phyloP scores from a whole-genome alignment of 2,797 vertebrate species.

The Arrhamphus sclerolepis region DNA sequence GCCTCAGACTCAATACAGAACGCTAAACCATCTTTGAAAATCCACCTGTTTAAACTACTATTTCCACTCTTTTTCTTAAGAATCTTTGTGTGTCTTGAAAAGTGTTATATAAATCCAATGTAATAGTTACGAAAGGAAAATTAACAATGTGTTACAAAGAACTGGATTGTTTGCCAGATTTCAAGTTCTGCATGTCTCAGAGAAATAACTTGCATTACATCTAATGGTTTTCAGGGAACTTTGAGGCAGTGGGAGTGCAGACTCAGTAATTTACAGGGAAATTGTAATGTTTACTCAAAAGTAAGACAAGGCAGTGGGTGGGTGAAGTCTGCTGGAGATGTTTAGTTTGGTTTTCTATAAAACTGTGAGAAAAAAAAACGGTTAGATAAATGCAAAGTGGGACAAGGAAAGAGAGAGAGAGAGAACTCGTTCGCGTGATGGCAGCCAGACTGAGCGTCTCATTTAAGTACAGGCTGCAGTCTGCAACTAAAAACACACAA shows the following conservation, averaged over 20 bases:
- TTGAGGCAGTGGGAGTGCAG: slow-evolving; percentile 26
- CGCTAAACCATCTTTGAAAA: no score
- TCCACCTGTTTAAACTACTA: no score
- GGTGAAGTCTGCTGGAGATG: slow-evolving; percentile 9
- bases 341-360: slow-evolving; percentile 33
- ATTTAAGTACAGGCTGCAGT: slow-evolving; percentile 21
- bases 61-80: no score
- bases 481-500: slow-evolving; percentile 22
- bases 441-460: slow-evolving; percentile 16
- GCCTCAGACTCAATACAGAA: no score
- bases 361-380: slow-evolving; percentile 4
- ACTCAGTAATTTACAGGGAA: slow-evolving; percentile 4
- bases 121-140: no score
- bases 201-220: slow-evolving; percentile 15
- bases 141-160: slow-evolving; percentile 13
- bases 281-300: slow-evolving; percentile 31
- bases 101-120: no score
- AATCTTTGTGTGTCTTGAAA: no score
- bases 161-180: background rate
- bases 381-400: background rate
- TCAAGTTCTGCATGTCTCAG: slow-evolving; percentile 28
- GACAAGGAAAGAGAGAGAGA: background rate
- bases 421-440: slow-evolving; percentile 1
- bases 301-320: slow-evolving; percentile 35
- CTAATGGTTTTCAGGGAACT: slow-evolving; percentile 31